Percentiles rank a stretch among this genome's conserved stretches.
Evolutionary conservation across 2,888 invertebrate genomes (phyloP).

Genomic region (Dynastes maya): DNA sequence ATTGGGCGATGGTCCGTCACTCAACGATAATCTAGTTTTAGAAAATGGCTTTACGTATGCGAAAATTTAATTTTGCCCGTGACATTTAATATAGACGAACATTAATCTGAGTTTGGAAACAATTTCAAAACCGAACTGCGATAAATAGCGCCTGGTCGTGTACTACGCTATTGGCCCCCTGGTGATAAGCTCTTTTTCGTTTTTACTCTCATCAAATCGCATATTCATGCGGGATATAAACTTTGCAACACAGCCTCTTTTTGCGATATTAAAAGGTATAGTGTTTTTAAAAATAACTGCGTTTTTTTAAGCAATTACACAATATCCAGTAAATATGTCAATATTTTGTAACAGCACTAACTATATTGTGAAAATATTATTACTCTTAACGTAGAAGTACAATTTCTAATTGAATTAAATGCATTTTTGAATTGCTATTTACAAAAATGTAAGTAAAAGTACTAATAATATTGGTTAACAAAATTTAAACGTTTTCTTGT

Average conservation of each 20-base stretch:
- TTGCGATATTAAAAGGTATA: too few species aligned
- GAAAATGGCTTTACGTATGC: slow-evolving; percentile 33
- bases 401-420: too few species aligned
- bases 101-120: slow-evolving; percentile 37
- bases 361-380: too few species aligned
- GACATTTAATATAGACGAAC: slow-evolving; percentile 33
- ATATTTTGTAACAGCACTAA: too few species aligned
- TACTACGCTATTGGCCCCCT: background rate
- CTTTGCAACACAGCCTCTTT: background rate
- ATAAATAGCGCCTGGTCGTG: background rate
- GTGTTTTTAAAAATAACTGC: too few species aligned
- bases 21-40: slow-evolving; percentile 24
- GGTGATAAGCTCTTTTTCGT: background rate
- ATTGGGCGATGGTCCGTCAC: slow-evolving; percentile 18
- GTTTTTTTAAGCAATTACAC: too few species aligned
- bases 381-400: too few species aligned
- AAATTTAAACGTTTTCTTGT: too few species aligned
- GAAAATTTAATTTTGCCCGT: slow-evolving; percentile 30
- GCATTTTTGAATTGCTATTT: too few species aligned
- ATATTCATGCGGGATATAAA: background rate
- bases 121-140: slow-evolving; percentile 34
- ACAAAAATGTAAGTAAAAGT: too few species aligned
- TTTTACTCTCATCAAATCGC: background rate
- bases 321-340: too few species aligned
- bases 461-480: too few species aligned